Conservation (phyloP, 2,113 vertebrate species). For the Notechis scutatus region DNA sequence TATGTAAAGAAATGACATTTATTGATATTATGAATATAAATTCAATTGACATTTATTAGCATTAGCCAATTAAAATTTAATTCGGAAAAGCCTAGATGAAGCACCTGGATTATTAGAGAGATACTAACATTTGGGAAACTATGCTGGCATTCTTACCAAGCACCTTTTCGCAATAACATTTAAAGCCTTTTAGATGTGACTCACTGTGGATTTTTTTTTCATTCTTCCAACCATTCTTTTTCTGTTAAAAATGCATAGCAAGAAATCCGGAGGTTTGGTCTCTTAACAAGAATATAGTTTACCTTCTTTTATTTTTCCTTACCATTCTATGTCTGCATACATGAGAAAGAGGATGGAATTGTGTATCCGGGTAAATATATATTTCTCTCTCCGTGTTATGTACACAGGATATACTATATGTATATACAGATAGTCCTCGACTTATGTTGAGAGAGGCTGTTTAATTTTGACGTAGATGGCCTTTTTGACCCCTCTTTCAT, state of each 20-base stretch:
- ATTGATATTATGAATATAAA: neutral
- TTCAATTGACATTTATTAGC: slow-evolving; percentile 5
- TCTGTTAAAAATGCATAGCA: neutral
- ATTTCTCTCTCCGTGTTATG: neutral
- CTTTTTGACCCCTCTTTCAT: no score
- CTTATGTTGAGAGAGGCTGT: no score
- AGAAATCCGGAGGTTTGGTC: neutral
- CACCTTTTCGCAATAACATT: slow-evolving; percentile 26
- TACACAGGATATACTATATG: no score
- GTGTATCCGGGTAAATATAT: neutral
- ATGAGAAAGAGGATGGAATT: neutral
- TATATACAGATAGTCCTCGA: no score
- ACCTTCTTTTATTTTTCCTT: neutral
- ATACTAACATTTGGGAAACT: neutral
- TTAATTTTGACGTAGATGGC: no score
- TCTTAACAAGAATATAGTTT: neutral
- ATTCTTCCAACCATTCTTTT: slow-evolving; percentile 3
- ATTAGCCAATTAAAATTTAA: neutral
- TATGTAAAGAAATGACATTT: slow-evolving; percentile 8
- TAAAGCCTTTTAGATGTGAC: slow-evolving; percentile 29
- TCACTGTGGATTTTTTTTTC: neutral
- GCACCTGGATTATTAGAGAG: rapidly evolving
- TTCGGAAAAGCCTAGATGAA: neutral
- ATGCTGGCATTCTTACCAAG: slow-evolving; percentile 16
- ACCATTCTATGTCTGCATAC: neutral